phyloP scores from a whole-genome alignment of 2,113 vertebrate species.

The Pungitius pungitius region DNA sequence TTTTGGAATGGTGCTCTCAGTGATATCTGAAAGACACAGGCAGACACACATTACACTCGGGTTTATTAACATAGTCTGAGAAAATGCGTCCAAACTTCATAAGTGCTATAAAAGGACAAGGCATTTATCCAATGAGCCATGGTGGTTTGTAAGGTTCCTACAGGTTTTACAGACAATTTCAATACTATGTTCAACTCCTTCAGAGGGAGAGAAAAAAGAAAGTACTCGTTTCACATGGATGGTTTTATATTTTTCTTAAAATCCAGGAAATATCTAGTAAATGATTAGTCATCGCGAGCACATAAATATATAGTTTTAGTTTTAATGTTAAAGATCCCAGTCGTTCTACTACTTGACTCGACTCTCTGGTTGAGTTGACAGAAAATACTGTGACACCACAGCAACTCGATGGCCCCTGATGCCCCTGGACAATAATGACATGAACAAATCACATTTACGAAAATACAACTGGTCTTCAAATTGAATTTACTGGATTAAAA shows the following conservation, averaged over 20 bases:
- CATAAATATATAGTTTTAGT: background rate
- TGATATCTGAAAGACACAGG: slow-evolving; percentile 84
- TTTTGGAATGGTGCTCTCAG: slow-evolving; percentile 89
- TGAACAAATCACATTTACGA: slow-evolving; percentile 39
- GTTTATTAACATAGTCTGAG: background rate
- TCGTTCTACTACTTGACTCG: background rate
- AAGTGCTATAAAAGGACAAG: background rate
- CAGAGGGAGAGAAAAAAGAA: too few species aligned
- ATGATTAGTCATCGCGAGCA: background rate
- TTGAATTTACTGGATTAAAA: slow-evolving; percentile 51
- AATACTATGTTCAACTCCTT: background rate
- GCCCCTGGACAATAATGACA: background rate
- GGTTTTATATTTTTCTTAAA: background rate
- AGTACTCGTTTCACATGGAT: background rate
- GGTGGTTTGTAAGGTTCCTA: background rate
- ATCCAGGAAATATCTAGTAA: background rate
- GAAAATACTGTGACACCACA: background rate
- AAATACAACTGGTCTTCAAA: slow-evolving; percentile 44
- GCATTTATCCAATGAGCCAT: background rate
- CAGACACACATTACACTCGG: background rate
- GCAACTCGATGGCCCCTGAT: background rate
- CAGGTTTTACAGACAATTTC: background rate
- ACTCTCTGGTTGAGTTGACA: background rate
- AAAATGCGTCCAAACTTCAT: background rate
- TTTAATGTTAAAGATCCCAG: background rate